Percentiles rank a stretch among this genome's conserved stretches.
phyloP scores from a whole-genome alignment of 2,797 vertebrate genomes.

The Pseudomugil gertrudae region DNA sequence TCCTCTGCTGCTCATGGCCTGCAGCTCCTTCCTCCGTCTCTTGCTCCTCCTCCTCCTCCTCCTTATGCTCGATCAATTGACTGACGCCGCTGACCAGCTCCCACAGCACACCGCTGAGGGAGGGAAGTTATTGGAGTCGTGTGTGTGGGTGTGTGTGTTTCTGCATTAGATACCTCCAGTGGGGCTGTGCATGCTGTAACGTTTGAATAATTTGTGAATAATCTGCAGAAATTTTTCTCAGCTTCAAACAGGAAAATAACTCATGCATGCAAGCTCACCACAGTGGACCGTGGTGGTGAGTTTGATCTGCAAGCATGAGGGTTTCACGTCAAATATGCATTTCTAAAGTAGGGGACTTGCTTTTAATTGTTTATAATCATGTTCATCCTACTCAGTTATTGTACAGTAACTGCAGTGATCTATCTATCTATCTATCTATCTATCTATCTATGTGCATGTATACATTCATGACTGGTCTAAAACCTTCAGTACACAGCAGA shows the following conservation, averaged over 20 bases:
- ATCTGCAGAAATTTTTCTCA: constrained; percentile 21
- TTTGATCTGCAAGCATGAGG: neutral
- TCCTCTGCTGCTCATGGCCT: constrained; percentile 77
- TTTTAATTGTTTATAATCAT: neutral
- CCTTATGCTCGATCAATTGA: constrained; percentile 73
- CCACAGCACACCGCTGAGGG: constrained; percentile 67
- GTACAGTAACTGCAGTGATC: neutral
- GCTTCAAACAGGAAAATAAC: constrained; percentile 7
- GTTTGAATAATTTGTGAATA: constrained; percentile 43
- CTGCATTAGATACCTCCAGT: constrained; percentile 36
- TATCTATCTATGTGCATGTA: no score
- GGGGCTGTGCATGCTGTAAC: constrained; percentile 21
- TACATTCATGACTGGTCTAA: no score
- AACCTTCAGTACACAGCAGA: no score
- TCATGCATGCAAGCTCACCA: constrained; percentile 1
- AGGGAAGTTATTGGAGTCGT: constrained; percentile 70
- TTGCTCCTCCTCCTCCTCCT: constrained; percentile 45
- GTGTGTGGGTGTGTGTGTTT: constrained; percentile 49
- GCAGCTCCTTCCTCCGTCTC: constrained; percentile 76
- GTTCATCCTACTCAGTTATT: neutral
- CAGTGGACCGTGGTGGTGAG: constrained; percentile 1
- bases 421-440: no score
- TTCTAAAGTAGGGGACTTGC: neutral
- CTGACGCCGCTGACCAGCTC: constrained; percentile 73
- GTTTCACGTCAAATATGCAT: neutral